phyloP scores from a whole-genome alignment of 2,797 vertebrate species.

The Xenops minutus region DNA sequence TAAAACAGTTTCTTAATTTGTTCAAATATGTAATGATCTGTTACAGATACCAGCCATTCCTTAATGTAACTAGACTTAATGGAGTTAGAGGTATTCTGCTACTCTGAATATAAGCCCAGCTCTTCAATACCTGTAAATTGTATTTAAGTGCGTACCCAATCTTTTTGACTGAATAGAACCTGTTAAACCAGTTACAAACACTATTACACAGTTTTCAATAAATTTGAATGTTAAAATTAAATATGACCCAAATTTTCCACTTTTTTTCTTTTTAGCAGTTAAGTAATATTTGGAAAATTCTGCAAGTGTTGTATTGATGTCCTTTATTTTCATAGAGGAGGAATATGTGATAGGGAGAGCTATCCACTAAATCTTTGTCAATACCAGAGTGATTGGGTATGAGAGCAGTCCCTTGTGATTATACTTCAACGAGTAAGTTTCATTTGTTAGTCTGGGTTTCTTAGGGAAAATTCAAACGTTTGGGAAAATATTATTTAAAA shows the following conservation, averaged over 20 bases:
- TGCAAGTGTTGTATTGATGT: background rate
- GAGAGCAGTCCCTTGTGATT: background rate
- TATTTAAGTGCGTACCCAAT: background rate
- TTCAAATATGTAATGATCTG: background rate
- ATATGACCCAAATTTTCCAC: background rate
- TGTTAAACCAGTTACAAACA: background rate
- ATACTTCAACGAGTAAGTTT: background rate
- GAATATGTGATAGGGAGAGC: background rate
- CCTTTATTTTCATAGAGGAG: background rate
- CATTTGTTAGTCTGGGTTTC: background rate
- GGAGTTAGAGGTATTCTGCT: background rate
- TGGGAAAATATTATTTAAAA: background rate
- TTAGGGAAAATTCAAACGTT: background rate
- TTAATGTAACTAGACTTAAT: background rate
- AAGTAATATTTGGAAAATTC: background rate
- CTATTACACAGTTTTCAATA: background rate
- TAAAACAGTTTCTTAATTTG: background rate
- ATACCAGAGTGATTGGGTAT: background rate
- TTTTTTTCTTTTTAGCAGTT: background rate
- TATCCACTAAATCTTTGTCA: background rate
- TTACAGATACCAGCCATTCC: background rate
- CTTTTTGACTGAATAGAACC: background rate
- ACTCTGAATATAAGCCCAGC: background rate
- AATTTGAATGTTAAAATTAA: background rate
- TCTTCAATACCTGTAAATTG: background rate